Conservation (phyloP, 2,888 invertebrate species). For the Ceraclea dissimilis region DNA sequence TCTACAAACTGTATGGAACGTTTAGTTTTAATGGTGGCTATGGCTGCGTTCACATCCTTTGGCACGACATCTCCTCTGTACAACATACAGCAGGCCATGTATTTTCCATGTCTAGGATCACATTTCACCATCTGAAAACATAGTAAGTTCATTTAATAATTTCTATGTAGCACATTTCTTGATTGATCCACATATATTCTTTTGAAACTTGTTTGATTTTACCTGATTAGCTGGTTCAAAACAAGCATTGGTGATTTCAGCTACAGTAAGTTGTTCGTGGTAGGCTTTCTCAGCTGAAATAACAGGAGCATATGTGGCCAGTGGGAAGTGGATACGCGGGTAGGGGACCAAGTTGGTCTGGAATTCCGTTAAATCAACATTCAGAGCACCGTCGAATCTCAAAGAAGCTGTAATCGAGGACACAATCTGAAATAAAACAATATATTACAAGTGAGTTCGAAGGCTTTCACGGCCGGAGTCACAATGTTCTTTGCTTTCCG, state of each 20-base stretch:
- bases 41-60: constrained; percentile 88
- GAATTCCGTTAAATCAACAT: constrained; percentile 91
- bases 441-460: no score
- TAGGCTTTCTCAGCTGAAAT: constrained; percentile 90
- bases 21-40: constrained; percentile 92
- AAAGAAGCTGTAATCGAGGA: constrained; percentile 90
- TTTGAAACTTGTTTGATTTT: neutral
- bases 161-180: neutral
- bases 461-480: no score
- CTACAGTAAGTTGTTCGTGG: constrained; percentile 83
- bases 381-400: constrained; percentile 85
- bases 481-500: no score
- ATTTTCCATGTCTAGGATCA: constrained; percentile 83
- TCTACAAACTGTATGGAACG: constrained; percentile 85
- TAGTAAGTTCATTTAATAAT: neutral
- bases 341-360: constrained; percentile 91
- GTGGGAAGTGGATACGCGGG: constrained; percentile 91
- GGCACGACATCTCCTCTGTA: constrained; percentile 92
- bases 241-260: constrained; percentile 91
- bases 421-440: constrained; percentile 57
- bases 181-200: no score
- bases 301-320: constrained; percentile 86
- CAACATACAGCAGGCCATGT: constrained; percentile 92
- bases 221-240: constrained; percentile 89
- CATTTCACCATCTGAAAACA: constrained; percentile 78